A percentile compares a stretch with the other conserved stretches of the same genome.
phyloP scores from a whole-genome alignment of 2,888 invertebrate genomes.

The Tetanocera ferruginea region DNA sequence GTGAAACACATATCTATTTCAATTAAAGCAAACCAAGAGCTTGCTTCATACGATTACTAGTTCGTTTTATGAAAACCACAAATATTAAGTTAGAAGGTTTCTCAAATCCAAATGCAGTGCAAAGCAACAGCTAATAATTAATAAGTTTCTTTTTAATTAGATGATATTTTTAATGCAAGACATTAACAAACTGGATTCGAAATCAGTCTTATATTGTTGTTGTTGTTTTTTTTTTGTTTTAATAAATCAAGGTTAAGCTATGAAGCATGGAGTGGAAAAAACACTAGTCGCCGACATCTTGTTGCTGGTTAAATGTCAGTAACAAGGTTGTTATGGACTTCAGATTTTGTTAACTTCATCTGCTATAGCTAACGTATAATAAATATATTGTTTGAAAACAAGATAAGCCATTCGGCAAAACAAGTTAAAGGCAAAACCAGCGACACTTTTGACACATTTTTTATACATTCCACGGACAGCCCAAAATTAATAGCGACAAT shows the following conservation, averaged over 20 bases:
- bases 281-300: too few relatives aligned
- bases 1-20: neutral
- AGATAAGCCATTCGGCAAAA: neutral
- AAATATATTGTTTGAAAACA: too few relatives aligned
- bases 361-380: too few relatives aligned
- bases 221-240: too few relatives aligned
- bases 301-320: neutral
- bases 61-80: neutral
- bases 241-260: too few relatives aligned
- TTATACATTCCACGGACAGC: neutral
- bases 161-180: too few relatives aligned
- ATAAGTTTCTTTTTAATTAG: too few relatives aligned
- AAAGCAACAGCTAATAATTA: too few relatives aligned
- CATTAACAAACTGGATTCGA: too few relatives aligned
- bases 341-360: neutral
- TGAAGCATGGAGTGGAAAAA: too few relatives aligned
- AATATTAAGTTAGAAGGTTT: neutral
- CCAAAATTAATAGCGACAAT: neutral
- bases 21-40: neutral
- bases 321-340: neutral
- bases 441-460: conserved; percentile 6
- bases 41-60: neutral
- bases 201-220: too few relatives aligned
- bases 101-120: neutral
- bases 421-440: neutral